These are phyloP conservation scores for Antheraea yamamai DNA, from an alignment of 2,888 invertebrate genomes.

Conservation along the genomic window DNA sequence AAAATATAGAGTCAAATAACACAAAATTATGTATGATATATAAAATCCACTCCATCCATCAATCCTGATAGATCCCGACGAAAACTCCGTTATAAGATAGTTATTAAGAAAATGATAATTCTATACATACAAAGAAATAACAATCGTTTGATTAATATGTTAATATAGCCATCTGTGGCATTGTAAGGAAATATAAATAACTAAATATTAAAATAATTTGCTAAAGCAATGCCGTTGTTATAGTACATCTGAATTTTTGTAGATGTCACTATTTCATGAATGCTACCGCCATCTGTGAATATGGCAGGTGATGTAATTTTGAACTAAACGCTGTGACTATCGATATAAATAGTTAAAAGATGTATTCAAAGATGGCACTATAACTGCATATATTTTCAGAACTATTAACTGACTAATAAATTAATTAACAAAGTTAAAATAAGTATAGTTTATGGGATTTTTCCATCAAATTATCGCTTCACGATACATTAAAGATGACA, in stretches of 20 bases:
- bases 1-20: no score
- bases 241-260: background rate
- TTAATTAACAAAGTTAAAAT: no score
- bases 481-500: no score
- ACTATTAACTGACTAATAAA: no score
- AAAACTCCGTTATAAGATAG: no score
- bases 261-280: conserved; percentile 5
- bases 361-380: background rate
- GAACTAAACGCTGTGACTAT: background rate
- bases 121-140: no score
- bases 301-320: background rate
- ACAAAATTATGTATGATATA: no score
- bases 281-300: background rate
- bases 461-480: no score
- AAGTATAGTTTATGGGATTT: no score
- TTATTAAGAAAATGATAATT: no score
- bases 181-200: background rate
- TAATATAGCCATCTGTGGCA: background rate
- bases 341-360: background rate
- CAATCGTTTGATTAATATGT: background rate
- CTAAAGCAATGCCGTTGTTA: background rate
- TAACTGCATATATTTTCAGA: background rate
- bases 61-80: no score
- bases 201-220: background rate
- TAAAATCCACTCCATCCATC: no score